A percentile compares a stretch with the other conserved stretches of the same genome.
Conservation (phyloP, 2,797 vertebrate genomes). For the Chlorospingus flavigularis region DNA sequence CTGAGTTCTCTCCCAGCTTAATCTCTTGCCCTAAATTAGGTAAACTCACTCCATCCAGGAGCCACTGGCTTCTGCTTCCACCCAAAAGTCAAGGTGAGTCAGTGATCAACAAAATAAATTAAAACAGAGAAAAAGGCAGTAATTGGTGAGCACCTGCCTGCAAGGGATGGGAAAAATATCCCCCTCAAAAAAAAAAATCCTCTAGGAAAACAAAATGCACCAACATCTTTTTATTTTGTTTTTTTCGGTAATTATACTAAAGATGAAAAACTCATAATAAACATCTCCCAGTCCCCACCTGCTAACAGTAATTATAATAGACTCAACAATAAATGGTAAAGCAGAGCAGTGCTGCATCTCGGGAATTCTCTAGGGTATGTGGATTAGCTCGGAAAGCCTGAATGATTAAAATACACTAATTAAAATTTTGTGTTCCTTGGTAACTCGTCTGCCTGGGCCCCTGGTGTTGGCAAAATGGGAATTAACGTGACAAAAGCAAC, state of each 20-base stretch:
- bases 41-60: background rate
- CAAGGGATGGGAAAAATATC: slow-evolving; percentile 57
- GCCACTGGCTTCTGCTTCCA: background rate
- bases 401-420: slow-evolving; percentile 99
- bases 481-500: slow-evolving; percentile 99
- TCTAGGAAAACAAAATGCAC: slow-evolving; percentile 94
- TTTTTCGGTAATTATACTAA: slow-evolving; percentile 99
- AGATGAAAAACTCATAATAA: slow-evolving; percentile 99
- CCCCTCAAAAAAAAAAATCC: slow-evolving; percentile 47
- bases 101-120: slow-evolving; percentile 49
- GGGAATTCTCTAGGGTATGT: slow-evolving; percentile 99
- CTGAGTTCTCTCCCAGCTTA: background rate
- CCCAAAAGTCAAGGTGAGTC: slow-evolving; percentile 45
- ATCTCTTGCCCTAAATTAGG: background rate
- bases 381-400: slow-evolving; percentile 99
- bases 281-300: slow-evolving; percentile 99
- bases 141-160: slow-evolving; percentile 69
- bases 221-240: slow-evolving; percentile 96
- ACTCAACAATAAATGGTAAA: slow-evolving; percentile 99
- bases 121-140: slow-evolving; percentile 38
- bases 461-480: slow-evolving; percentile 99
- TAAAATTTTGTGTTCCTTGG: slow-evolving; percentile 99
- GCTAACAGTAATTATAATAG: slow-evolving; percentile 99
- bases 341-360: slow-evolving; percentile 99
- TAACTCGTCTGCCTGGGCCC: slow-evolving; percentile 99